A percentile compares a stretch with the other conserved stretches of the same genome.
phyloP scores from a whole-genome alignment of 2,888 invertebrate species.

The Halictus quadricinctus region DNA sequence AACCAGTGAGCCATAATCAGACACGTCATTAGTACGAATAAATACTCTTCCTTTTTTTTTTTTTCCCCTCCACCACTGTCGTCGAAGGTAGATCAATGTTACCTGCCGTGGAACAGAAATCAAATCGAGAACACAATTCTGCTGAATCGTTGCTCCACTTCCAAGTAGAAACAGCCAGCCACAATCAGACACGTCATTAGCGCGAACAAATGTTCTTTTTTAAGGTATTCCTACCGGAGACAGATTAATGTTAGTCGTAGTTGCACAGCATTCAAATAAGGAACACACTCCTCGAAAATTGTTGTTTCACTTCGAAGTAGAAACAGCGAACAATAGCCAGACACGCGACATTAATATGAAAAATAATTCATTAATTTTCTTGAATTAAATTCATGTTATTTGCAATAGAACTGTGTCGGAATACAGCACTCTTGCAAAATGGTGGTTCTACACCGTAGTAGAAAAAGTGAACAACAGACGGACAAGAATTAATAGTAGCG shows the following conservation, averaged over 20 bases:
- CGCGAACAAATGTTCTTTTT: background rate
- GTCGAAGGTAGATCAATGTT: background rate
- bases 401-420: background rate
- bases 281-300: background rate
- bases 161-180: background rate
- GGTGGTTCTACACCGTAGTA: background rate
- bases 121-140: background rate
- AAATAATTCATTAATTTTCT: background rate
- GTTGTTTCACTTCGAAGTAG: background rate
- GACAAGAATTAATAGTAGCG: background rate
- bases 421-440: no score
- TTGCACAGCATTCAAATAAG: background rate
- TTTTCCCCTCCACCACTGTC: background rate
- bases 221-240: background rate
- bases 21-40: constrained; percentile 1
- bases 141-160: background rate
- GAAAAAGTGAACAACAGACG: background rate
- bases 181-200: background rate
- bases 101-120: background rate
- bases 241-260: background rate
- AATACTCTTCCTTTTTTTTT: background rate
- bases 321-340: background rate
- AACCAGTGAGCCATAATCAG: background rate
- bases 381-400: background rate
- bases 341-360: background rate